These are phyloP conservation scores for Petromus typicus DNA, from an alignment of 2,113 vertebrate species.

Conservation along the genomic window DNA sequence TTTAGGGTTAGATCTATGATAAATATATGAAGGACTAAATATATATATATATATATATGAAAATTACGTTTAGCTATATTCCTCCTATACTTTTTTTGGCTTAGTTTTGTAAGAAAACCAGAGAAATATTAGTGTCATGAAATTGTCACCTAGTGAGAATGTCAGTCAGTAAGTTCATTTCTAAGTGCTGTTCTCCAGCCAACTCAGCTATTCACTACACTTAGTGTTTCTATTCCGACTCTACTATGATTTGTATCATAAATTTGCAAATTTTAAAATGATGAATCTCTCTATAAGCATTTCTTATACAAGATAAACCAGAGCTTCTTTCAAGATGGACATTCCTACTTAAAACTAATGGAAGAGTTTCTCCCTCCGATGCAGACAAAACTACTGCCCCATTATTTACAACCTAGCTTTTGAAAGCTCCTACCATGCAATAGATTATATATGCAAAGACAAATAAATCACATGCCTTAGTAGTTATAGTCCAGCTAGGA, in stretches of 20 bases:
- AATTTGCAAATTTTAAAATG: neutral
- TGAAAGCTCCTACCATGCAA: neutral
- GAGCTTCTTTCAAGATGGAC: neutral
- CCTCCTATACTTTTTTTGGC: neutral
- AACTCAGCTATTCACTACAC: neutral
- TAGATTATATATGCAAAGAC: neutral
- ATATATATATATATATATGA: neutral
- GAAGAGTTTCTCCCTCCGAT: neutral
- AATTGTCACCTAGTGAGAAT: rapidly evolving
- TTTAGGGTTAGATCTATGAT: neutral
- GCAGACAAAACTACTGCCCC: neutral
- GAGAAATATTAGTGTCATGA: too few relatives aligned
- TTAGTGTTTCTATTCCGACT: neutral
- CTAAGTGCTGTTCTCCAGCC: neutral
- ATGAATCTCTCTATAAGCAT: neutral
- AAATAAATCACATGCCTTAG: neutral
- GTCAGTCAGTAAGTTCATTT: neutral
- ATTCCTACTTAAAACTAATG: neutral
- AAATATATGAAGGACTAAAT: neutral
- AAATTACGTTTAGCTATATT: neutral
- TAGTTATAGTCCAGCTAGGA: neutral
- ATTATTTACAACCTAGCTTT: neutral
- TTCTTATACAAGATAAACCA: neutral
- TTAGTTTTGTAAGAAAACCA: neutral
- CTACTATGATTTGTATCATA: rapidly evolving